Evolutionary conservation across 2,113 vertebrate species (phyloP).

Genomic region (Pseudonaja textilis): DNA sequence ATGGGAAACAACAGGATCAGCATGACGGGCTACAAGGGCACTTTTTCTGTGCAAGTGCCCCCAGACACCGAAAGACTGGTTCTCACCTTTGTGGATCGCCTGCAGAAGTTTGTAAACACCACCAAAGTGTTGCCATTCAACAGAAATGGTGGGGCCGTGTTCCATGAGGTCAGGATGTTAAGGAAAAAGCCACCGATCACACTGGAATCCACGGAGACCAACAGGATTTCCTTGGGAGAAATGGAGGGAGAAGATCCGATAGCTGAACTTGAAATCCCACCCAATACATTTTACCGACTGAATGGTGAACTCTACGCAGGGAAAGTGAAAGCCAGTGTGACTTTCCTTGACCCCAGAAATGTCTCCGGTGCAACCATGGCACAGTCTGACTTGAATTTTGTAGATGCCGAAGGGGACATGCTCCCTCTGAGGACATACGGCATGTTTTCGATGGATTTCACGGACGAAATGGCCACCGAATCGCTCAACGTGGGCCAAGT

Average conservation of each 20-base stretch:
- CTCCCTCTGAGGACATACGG: constrained; percentile 91
- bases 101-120: constrained; percentile 94
- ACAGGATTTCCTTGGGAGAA: constrained; percentile 86
- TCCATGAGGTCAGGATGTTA: constrained; percentile 91
- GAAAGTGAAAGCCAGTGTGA: constrained; percentile 91
- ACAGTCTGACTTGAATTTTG: constrained; percentile 93
- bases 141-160: constrained; percentile 87
- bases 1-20: constrained; percentile 84
- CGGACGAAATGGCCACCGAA: constrained; percentile 76
- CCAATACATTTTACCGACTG: constrained; percentile 86
- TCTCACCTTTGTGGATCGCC: constrained; percentile 91
- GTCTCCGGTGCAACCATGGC: constrained; percentile 82
- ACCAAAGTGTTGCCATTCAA: constrained; percentile 96
- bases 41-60: constrained; percentile 90
- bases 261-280: constrained; percentile 89
- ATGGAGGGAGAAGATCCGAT: constrained; percentile 82
- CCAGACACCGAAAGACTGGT: constrained; percentile 87
- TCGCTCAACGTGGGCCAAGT: constrained; percentile 89
- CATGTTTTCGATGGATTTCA: constrained; percentile 98
- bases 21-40: constrained; percentile 95
- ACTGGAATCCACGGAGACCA: constrained; percentile 79
- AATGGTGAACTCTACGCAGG: constrained; percentile 88
- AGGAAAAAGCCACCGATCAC: constrained; percentile 84
- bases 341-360: constrained; percentile 91
- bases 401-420: constrained; percentile 86